Conservation (phyloP, 2,888 invertebrate genomes). For the Coleophora deauratella region DNA sequence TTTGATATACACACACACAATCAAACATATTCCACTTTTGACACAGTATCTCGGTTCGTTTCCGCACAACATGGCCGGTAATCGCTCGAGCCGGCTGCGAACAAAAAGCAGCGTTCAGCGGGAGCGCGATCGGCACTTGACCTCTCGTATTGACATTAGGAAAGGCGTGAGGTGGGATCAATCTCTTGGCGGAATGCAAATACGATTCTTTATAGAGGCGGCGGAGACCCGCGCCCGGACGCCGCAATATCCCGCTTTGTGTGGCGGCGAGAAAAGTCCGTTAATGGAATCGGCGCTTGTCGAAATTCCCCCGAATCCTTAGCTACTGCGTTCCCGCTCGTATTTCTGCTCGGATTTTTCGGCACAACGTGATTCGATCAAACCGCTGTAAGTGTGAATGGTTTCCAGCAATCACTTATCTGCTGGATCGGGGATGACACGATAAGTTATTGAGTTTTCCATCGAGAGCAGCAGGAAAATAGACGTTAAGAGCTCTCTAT, state of each 20-base stretch:
- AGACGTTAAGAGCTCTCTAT: too few relatives aligned
- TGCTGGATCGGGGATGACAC: background rate
- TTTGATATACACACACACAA: slow-evolving; percentile 3
- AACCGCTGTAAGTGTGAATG: slow-evolving; percentile 1
- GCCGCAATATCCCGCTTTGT: slow-evolving; percentile 55
- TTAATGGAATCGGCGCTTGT: slow-evolving; percentile 56
- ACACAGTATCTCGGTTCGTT: slow-evolving; percentile 17
- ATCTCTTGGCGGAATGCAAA: slow-evolving; percentile 54
- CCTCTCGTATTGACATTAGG: slow-evolving; percentile 44
- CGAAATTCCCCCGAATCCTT: slow-evolving; percentile 12
- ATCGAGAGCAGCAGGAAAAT: too few relatives aligned
- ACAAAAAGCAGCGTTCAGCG: slow-evolving; percentile 6
- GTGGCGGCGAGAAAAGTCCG: slow-evolving; percentile 43
- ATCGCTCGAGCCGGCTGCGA: slow-evolving; percentile 10
- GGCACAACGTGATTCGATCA: slow-evolving; percentile 6
- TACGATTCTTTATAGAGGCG: slow-evolving; percentile 54
- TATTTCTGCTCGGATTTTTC: slow-evolving; percentile 10
- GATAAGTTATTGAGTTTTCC: background rate
- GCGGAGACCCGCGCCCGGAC: slow-evolving; percentile 42
- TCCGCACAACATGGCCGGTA: slow-evolving; percentile 16
- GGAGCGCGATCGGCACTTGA: slow-evolving; percentile 33
- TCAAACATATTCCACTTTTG: slow-evolving; percentile 17
- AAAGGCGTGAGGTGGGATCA: slow-evolving; percentile 47
- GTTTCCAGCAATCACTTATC: slow-evolving; percentile 1
- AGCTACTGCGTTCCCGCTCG: slow-evolving; percentile 9